These are phyloP conservation scores for Polypterus senegalus DNA, from an alignment of 2,113 vertebrate genomes.

Conservation along the genomic window DNA sequence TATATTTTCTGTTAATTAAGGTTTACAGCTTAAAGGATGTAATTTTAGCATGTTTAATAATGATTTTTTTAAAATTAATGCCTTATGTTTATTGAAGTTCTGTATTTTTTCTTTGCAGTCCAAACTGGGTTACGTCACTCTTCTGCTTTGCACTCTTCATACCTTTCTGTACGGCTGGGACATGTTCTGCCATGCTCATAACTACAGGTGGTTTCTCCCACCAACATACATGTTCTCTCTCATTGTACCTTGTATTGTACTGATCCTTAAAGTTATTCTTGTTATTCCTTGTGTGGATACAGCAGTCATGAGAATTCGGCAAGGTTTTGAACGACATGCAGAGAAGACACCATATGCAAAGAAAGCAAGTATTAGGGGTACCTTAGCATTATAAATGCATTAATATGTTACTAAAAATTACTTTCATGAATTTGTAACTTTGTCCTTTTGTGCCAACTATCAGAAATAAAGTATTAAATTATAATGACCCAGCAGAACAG, in stretches of 20 bases:
- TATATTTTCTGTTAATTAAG: too few species aligned
- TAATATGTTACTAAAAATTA: too few species aligned
- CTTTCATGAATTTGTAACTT: too few species aligned
- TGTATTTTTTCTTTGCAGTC: slow-evolving; percentile 49
- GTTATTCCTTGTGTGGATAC: slow-evolving; percentile 67
- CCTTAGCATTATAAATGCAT: slow-evolving; percentile 26
- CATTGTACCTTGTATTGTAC: slow-evolving; percentile 59
- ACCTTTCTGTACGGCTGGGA: slow-evolving; percentile 63
- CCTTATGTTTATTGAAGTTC: neutral
- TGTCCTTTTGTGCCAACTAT: too few species aligned
- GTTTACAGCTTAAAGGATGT: too few species aligned
- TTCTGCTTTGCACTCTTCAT: slow-evolving; percentile 71
- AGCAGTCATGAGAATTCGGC: slow-evolving; percentile 58
- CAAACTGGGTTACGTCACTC: slow-evolving; percentile 72
- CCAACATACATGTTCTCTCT: slow-evolving; percentile 58
- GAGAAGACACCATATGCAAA: slow-evolving; percentile 2
- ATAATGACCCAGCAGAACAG: too few species aligned
- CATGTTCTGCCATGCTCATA: slow-evolving; percentile 42
- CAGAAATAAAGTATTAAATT: too few species aligned
- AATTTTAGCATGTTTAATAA: too few species aligned
- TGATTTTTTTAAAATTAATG: too few species aligned
- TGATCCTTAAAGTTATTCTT: slow-evolving; percentile 66
- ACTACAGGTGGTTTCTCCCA: slow-evolving; percentile 70
- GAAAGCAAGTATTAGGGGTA: slow-evolving; percentile 11
- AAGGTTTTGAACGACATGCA: slow-evolving; percentile 70